A percentile compares a stretch with the other conserved stretches of the same genome.
These are phyloP conservation scores for Nymphalis c-album DNA, from an alignment of 2,888 invertebrate species.

Conservation along the genomic window DNA sequence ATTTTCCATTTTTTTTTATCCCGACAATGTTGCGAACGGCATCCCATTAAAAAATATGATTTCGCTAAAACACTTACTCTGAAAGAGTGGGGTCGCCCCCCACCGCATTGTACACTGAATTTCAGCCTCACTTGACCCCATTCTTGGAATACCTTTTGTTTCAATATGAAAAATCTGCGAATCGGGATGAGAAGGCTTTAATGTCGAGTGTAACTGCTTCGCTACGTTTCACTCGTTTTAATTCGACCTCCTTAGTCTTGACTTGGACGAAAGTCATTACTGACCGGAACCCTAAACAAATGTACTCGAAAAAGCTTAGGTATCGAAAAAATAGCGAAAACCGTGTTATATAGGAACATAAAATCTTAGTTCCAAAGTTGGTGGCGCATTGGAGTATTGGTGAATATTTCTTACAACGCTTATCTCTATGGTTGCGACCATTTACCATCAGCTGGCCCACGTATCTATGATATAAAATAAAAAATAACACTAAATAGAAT, in stretches of 20 bases:
- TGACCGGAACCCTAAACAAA: too few relatives aligned
- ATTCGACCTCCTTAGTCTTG: slow-evolving; percentile 3
- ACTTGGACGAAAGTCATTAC: neutral
- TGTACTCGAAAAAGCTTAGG: too few relatives aligned
- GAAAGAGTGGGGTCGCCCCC: slow-evolving; percentile 36
- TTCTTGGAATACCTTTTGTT: slow-evolving; percentile 67
- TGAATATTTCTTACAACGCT: too few relatives aligned
- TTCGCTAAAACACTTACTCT: slow-evolving; percentile 51
- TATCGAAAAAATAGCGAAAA: too few relatives aligned
- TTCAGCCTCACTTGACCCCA: slow-evolving; percentile 62
- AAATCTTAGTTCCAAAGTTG: too few relatives aligned
- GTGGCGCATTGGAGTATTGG: too few relatives aligned
- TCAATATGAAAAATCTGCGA: slow-evolving; percentile 72
- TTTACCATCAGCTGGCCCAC: too few relatives aligned
- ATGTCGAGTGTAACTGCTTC: slow-evolving; percentile 21
- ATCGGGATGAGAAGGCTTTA: slow-evolving; percentile 36
- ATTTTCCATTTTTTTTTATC: slow-evolving; percentile 13
- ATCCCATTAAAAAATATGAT: slow-evolving; percentile 66
- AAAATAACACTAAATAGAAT: too few relatives aligned
- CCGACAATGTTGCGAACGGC: slow-evolving; percentile 31
- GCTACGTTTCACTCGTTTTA: slow-evolving; percentile 23
- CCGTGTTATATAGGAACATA: too few relatives aligned
- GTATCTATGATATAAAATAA: too few relatives aligned
- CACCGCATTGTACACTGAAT: slow-evolving; percentile 46
- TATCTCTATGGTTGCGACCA: too few relatives aligned